phyloP scores from a whole-genome alignment of 1,140 invertebrate genomes.

The Trigoniulus corallinus region DNA sequence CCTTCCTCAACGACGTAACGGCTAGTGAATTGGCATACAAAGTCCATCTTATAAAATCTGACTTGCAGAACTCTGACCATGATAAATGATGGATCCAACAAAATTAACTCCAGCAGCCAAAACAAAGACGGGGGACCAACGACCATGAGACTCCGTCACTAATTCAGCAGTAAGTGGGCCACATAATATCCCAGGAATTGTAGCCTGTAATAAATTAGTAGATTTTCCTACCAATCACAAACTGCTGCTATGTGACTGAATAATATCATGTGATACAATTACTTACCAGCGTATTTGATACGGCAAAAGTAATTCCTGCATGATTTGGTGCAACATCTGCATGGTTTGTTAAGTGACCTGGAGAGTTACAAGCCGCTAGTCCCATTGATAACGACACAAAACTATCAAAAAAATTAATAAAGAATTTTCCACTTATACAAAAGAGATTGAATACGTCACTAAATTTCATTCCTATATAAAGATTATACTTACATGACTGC shows the following conservation, averaged over 20 bases:
- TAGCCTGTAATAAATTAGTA: conserved; percentile 34
- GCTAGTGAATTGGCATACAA: too few relatives aligned
- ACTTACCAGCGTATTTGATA: conserved; percentile 55
- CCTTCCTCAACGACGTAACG: too few relatives aligned
- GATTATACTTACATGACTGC: conserved; percentile 50
- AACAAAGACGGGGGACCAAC: conserved; percentile 61
- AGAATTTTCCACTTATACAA: neutral
- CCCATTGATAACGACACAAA: conserved; percentile 62
- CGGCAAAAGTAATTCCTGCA: conserved; percentile 60
- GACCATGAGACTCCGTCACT: conserved; percentile 47
- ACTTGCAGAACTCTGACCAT: conserved; percentile 48
- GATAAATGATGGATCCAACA: conserved; percentile 56
- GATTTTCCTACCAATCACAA: neutral
- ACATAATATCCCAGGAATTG: conserved; percentile 57
- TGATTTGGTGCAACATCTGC: conserved; percentile 62
- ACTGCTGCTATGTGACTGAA: neutral
- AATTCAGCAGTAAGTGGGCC: conserved; percentile 61
- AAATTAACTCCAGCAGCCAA: conserved; percentile 55
- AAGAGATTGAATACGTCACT: neutral
- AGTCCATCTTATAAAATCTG: conserved; percentile 4
- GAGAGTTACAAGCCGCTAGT: conserved; percentile 56
- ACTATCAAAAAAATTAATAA: conserved; percentile 25
- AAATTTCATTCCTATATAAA: too few relatives aligned
- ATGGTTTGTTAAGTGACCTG: conserved; percentile 62
- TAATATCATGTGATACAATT: too few relatives aligned